These are phyloP conservation scores for Caenorhabditis afra DNA, from an alignment of 2,888 invertebrate genomes.

Conservation along the genomic window DNA sequence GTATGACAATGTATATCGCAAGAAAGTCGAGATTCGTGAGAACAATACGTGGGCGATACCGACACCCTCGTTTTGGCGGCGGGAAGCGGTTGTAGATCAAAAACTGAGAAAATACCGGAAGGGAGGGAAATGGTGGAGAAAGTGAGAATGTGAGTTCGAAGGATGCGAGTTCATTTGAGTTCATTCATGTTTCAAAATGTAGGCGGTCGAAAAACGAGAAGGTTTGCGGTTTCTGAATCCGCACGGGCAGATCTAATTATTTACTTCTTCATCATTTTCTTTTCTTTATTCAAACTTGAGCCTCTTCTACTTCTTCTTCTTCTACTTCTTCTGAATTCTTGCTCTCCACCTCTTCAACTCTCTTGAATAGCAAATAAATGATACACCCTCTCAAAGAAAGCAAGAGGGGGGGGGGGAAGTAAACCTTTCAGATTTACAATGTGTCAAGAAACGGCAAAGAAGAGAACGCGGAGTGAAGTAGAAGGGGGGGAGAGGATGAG, in stretches of 20 bases:
- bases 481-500: not conserved
- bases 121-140: not conserved
- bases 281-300: too few species aligned
- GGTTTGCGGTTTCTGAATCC: slow-evolving; percentile 4
- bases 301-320: too few species aligned
- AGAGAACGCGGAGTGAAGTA: slow-evolving; percentile 5
- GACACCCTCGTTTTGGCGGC: slow-evolving; percentile 31
- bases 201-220: not conserved
- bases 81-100: slow-evolving; percentile 18
- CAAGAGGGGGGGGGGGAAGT: slow-evolving; percentile 18
- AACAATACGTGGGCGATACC: slow-evolving; percentile 30
- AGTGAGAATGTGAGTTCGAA: not conserved
- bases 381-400: slow-evolving; percentile 21
- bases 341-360: slow-evolving; percentile 38
- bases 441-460: slow-evolving; percentile 23
- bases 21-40: slow-evolving; percentile 49
- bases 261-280: slow-evolving; percentile 40
- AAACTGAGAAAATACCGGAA: slow-evolving; percentile 2
- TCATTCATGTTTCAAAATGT: too few species aligned
- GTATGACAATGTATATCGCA: slow-evolving; percentile 43
- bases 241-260: slow-evolving; percentile 49
- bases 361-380: slow-evolving; percentile 58
- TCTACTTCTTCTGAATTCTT: slow-evolving; percentile 28
- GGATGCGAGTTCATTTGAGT: too few species aligned
- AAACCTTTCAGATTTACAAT: slow-evolving; percentile 38